Percentiles rank a stretch among this genome's conserved stretches.
phyloP scores from a whole-genome alignment of 2,113 vertebrate genomes.

The Pleuronectes platessa region DNA sequence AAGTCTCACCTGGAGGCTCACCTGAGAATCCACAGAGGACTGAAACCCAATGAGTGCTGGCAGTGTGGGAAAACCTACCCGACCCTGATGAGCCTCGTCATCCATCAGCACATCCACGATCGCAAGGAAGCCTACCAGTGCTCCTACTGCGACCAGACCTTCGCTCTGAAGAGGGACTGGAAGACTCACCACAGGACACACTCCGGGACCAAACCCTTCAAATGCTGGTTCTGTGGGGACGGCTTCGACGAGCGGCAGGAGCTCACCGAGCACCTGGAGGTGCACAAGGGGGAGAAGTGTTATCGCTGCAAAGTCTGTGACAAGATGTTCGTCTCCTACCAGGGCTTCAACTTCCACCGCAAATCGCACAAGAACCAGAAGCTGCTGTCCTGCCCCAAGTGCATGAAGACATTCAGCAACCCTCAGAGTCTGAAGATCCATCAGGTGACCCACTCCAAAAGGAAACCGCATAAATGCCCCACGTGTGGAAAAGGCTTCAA shows the following conservation, averaged over 20 bases:
- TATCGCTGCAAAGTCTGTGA: constrained; percentile 59
- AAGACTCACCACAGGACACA: constrained; percentile 70
- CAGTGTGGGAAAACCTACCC: constrained; percentile 68
- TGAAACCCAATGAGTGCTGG: constrained; percentile 68
- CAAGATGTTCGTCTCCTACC: constrained; percentile 72
- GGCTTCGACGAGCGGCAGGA: constrained; percentile 51
- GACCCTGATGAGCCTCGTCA: constrained; percentile 55
- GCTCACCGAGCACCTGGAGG: constrained; percentile 44
- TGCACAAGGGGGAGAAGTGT: constrained; percentile 57
- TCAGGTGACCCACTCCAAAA: constrained; percentile 64
- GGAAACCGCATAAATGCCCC: constrained; percentile 61
- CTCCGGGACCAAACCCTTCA: constrained; percentile 65
- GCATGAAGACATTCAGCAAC: constrained; percentile 65
- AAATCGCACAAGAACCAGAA: constrained; percentile 36
- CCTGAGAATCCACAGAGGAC: constrained; percentile 43
- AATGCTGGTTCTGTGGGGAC: constrained; percentile 71
- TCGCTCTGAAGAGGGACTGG: constrained; percentile 67
- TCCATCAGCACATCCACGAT: constrained; percentile 71
- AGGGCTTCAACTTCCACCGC: constrained; percentile 72
- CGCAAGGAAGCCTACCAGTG: constrained; percentile 56
- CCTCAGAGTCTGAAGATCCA: constrained; percentile 70
- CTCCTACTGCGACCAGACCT: constrained; percentile 64
- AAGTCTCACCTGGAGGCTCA: constrained; percentile 67
- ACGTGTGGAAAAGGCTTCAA: constrained; percentile 70
- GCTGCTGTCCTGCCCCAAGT: constrained; percentile 56